Percentiles rank a stretch among this genome's conserved stretches.
Conservation (phyloP, 2,113 vertebrate species). For the Nerophis lumbriciformis region DNA sequence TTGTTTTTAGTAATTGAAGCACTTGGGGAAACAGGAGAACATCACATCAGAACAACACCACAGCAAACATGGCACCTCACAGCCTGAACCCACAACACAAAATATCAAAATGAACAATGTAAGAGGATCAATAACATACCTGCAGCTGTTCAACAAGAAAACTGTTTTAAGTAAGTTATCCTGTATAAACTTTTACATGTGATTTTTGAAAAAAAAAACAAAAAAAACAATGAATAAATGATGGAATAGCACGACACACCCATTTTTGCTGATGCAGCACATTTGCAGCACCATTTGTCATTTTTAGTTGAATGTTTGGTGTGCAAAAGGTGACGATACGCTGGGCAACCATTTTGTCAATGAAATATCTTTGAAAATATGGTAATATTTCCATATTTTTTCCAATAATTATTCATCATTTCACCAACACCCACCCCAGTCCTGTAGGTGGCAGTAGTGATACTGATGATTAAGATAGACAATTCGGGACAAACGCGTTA, state of each 20-base stretch:
- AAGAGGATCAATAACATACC: constrained; percentile 19
- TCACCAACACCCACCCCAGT: too few species aligned
- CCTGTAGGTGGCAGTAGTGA: too few species aligned
- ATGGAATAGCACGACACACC: background rate
- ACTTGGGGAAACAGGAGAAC: constrained; percentile 36
- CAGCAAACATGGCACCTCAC: constrained; percentile 42
- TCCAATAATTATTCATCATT: too few species aligned
- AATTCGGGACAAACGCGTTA: too few species aligned
- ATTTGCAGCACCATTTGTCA: background rate
- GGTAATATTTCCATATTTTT: too few species aligned
- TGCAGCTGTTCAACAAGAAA: constrained; percentile 16
- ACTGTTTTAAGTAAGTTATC: constrained; percentile 11
- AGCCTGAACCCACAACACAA: constrained; percentile 38
- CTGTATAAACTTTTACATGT: background rate
- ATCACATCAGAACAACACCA: constrained; percentile 34
- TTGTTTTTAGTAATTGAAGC: background rate
- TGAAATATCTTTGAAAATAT: too few species aligned
- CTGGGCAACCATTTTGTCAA: too few species aligned
- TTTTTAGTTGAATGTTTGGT: too few species aligned
- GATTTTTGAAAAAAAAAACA: too few species aligned
- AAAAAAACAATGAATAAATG: background rate
- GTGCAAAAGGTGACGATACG: too few species aligned
- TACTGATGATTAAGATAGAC: too few species aligned
- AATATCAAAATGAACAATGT: constrained; percentile 6
- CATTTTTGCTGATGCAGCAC: background rate